Conservation (phyloP, 2,113 vertebrate species). For the Lophotis ruficrista region DNA sequence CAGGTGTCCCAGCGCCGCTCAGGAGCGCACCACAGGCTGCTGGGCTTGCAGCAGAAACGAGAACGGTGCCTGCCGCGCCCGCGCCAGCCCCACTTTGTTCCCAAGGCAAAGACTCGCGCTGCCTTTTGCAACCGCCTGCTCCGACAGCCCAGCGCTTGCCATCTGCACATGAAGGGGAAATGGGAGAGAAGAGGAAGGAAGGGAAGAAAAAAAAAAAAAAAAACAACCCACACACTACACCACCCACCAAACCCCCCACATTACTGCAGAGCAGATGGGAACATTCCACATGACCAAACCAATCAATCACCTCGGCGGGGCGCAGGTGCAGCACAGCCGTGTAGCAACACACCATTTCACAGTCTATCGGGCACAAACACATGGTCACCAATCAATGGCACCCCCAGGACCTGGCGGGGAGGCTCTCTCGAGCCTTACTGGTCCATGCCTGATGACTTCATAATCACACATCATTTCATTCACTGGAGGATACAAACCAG, state of each 20-base stretch:
- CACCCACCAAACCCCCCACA: slow-evolving; percentile 57
- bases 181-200: slow-evolving; percentile 55
- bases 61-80: neutral
- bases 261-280: slow-evolving; percentile 99
- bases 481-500: slow-evolving; percentile 91
- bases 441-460: slow-evolving; percentile 99
- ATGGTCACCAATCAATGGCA: slow-evolving; percentile 99
- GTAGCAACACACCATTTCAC: slow-evolving; percentile 99
- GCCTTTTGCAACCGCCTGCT: slow-evolving; percentile 81
- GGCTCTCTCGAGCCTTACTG: slow-evolving; percentile 88
- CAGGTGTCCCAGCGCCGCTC: neutral
- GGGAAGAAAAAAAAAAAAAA: slow-evolving; percentile 12
- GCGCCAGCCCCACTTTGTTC: slow-evolving; percentile 67
- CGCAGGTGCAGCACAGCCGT: slow-evolving; percentile 99
- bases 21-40: neutral
- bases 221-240: slow-evolving; percentile 58
- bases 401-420: slow-evolving; percentile 91
- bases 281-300: slow-evolving; percentile 99
- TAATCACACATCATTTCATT: slow-evolving; percentile 99
- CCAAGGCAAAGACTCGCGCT: slow-evolving; percentile 77
- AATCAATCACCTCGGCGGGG: slow-evolving; percentile 99
- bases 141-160: slow-evolving; percentile 81
- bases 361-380: slow-evolving; percentile 99
- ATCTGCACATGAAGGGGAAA: slow-evolving; percentile 77
- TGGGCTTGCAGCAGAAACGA: neutral